Percentiles rank a stretch among this genome's conserved stretches.
Evolutionary conservation across 2,113 vertebrate species (phyloP).

Genomic region (Periophthalmus modestus): DNA sequence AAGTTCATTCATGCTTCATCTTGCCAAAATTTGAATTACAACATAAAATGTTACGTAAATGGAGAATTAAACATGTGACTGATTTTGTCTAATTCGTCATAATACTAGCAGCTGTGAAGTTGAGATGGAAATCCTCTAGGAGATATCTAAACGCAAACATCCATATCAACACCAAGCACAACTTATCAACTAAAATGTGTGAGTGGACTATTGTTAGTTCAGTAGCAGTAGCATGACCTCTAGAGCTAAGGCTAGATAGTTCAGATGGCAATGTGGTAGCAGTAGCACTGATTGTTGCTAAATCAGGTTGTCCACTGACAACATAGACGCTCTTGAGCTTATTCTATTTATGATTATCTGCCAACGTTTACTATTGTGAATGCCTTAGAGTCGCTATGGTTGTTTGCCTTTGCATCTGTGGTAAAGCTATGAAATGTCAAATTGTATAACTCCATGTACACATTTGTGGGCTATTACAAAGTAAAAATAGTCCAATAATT

Average conservation of each 20-base stretch:
- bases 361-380: background rate
- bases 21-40: background rate
- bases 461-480: background rate
- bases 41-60: background rate
- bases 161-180: conserved; percentile 3
- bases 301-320: background rate
- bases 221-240: background rate
- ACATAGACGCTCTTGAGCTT: background rate
- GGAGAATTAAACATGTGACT: background rate
- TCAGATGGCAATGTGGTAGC: background rate
- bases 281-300: background rate
- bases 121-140: background rate
- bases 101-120: background rate
- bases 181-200: conserved; percentile 9
- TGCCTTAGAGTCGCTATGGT: background rate
- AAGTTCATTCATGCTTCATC: background rate
- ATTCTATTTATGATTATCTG: background rate
- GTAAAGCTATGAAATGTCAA: background rate
- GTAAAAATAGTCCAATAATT: background rate
- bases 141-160: background rate
- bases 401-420: background rate
- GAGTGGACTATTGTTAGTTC: conserved; percentile 6
- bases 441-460: background rate
- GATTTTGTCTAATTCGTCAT: background rate
- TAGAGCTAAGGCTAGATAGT: background rate